Evolutionary conservation across 2,888 invertebrate genomes (phyloP).

Genomic region (Mythimna vitellina): DNA sequence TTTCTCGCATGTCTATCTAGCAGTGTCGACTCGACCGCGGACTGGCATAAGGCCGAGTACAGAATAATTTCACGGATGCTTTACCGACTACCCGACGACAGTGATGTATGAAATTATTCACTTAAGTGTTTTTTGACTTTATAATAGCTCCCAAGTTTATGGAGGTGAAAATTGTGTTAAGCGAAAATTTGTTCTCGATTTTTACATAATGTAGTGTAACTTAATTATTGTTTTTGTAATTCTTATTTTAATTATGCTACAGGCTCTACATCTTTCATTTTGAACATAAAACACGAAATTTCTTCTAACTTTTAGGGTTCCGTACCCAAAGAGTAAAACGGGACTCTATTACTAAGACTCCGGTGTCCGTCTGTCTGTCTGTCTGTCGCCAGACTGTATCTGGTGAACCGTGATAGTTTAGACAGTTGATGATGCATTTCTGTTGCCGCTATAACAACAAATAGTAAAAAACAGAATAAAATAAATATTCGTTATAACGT

Average conservation of each 20-base stretch:
- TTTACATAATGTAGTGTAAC: neutral
- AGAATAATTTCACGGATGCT: conserved; percentile 73
- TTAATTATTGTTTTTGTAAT: neutral
- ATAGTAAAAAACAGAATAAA: too few species aligned
- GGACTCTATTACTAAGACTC: too few species aligned
- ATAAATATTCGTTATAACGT: too few species aligned
- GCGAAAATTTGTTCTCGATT: conserved; percentile 1
- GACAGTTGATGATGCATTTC: too few species aligned
- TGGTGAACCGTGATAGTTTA: too few species aligned
- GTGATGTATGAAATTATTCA: conserved; percentile 61
- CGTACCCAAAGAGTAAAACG: too few species aligned
- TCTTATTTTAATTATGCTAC: neutral
- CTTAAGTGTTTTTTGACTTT: conserved; percentile 45
- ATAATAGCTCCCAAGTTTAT: conserved; percentile 13
- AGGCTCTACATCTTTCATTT: neutral
- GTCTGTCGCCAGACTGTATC: too few species aligned
- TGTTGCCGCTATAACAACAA: too few species aligned
- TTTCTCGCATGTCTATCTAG: conserved; percentile 64
- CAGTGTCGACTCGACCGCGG: conserved; percentile 22
- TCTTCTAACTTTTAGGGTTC: too few species aligned
- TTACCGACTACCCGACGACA: conserved; percentile 61
- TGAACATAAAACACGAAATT: neutral
- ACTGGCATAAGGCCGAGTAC: conserved; percentile 63
- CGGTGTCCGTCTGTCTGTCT: too few species aligned
- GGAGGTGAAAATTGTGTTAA: conserved; percentile 21